Percentiles rank a stretch among this genome's conserved stretches.
Evolutionary conservation across 1,140 invertebrate species (phyloP).

Genomic region (Hydropsyche tenuis): DNA sequence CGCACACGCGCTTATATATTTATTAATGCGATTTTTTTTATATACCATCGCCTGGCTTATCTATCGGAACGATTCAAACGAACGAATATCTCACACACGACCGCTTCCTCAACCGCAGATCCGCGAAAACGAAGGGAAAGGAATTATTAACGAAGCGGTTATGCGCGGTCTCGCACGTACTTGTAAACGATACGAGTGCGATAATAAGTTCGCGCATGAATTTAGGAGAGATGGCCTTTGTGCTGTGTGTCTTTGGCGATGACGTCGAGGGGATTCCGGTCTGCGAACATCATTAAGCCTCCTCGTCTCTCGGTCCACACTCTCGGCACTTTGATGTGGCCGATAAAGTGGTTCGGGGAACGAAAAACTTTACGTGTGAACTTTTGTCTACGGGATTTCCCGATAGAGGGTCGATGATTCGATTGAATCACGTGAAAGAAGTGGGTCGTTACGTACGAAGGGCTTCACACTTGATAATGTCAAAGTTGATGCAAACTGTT

Average conservation of each 20-base stretch:
- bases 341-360: background rate
- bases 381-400: too few species aligned
- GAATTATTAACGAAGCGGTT: background rate
- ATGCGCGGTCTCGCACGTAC: conserved; percentile 23
- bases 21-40: background rate
- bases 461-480: too few species aligned
- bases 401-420: too few species aligned
- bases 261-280: conserved; percentile 19
- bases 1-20: background rate
- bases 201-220: conserved; percentile 34
- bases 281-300: conserved; percentile 37
- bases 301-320: background rate
- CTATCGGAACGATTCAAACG: conserved; percentile 19
- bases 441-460: too few species aligned
- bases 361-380: background rate
- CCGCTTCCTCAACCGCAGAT: background rate
- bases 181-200: background rate
- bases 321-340: conserved; percentile 2
- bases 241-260: conserved; percentile 9
- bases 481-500: too few species aligned
- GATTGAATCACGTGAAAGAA: too few species aligned
- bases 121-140: too few species aligned
- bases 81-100: background rate
- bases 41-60: background rate
- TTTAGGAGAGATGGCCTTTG: conserved; percentile 32